Base-by-base conservation (phyloP, 1,140 invertebrate genomes). In the Lethrus apterus region DNA sequence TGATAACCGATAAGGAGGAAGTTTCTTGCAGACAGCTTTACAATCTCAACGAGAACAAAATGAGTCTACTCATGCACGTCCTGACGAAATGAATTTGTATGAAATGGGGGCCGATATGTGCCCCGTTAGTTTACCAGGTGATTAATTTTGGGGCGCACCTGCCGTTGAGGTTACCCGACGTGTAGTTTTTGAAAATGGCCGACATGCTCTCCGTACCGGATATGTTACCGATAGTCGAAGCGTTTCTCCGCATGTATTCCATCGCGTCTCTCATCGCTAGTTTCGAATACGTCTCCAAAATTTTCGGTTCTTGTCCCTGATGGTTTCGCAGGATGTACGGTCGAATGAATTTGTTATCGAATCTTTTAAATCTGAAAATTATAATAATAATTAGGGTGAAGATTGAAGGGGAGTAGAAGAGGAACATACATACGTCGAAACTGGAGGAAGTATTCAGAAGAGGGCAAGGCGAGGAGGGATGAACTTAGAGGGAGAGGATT, bases 281-380 rank as follows among this genome's bases (percentile, higher is more conserved):
- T 63, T 93, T 92, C 3, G 89, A 92, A 69, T 90, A 93, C 0
- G 92, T 95, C 66, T 95, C 89, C 51, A 96, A 73, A 55, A 97
- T 94, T 68, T 95, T 95, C 38, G 91, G 89, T 63, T 94, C 90
- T 24, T 85, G 83, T 11, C 89, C 89, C 69, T 81, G 82, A 57
- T 87, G 80, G 65, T 96, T 83, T 52, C 89, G 78, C 46, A 93
- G 72, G 47, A 96, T 67, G 58, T 88, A 83, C 11, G 91, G 92
- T 45, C 91, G 79, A 52, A 96, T 86, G 66, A 92, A 96, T 60
- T 84, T 83, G 68, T 90, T 93, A 69, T 96, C 91, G 69, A 94
- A 94, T 52, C 89, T 78, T 64, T 95, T 93, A 68, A 95, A 96
- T 66, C 85, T 87, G 58, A 4, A 56, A 54, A 24, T 43, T 33